Evolutionary conservation across 2,113 vertebrate species (phyloP).

Genomic region (Athene noctua): DNA sequence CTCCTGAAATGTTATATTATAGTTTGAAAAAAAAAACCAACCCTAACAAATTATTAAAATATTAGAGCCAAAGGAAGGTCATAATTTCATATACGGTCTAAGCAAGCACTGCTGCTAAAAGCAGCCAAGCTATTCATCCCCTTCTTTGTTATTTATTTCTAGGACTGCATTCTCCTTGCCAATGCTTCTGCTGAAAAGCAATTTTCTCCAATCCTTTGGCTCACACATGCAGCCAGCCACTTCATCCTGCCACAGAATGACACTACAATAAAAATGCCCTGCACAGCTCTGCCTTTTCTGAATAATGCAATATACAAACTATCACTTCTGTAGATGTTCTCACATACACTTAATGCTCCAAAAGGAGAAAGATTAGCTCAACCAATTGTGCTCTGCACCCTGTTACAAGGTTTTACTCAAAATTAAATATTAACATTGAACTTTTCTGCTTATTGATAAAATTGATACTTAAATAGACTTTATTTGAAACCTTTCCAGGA

Average conservation of each 20-base stretch:
- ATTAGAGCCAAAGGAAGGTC: background rate
- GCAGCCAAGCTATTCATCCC: background rate
- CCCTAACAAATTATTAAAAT: background rate
- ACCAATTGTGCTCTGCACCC: background rate
- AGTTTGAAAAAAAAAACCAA: background rate
- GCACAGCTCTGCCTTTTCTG: background rate
- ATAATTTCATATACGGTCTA: fast-evolving
- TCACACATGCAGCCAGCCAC: background rate
- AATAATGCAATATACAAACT: background rate
- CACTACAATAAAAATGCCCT: background rate
- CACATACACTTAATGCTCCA: background rate
- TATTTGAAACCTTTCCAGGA: slow-evolving; percentile 21
- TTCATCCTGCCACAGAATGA: background rate
- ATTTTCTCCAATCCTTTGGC: background rate
- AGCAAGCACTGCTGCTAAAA: background rate
- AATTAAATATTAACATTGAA: slow-evolving; percentile 6
- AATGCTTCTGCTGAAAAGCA: background rate
- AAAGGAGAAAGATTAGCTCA: background rate
- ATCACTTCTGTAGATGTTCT: background rate
- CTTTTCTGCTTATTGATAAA: background rate
- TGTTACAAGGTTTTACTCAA: background rate
- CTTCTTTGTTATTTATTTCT: background rate
- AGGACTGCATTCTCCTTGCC: background rate
- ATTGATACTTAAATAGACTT: slow-evolving; percentile 25
- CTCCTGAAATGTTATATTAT: background rate